Percentiles rank a stretch among this genome's conserved stretches.
Conservation (phyloP, 2,113 vertebrate genomes). For the Tor tambroides region DNA sequence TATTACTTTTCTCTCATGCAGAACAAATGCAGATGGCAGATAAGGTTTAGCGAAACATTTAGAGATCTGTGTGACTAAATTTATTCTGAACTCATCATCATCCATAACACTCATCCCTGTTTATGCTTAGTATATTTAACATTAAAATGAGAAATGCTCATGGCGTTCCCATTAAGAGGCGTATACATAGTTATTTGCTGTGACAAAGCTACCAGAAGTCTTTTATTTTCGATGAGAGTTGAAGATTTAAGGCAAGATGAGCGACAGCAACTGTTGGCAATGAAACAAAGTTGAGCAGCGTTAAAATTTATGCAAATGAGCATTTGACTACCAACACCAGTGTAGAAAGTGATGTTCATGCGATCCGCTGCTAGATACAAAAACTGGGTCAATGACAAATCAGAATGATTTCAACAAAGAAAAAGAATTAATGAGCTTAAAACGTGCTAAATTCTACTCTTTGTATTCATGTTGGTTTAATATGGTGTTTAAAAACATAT, state of each 20-base stretch:
- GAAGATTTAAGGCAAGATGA: background rate
- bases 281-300: background rate
- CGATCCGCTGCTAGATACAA: background rate
- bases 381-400: background rate
- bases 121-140: constrained; percentile 7
- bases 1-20: constrained; percentile 11
- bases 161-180: background rate
- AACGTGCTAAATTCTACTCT: background rate
- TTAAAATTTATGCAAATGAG: background rate
- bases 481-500: background rate
- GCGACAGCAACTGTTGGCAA: background rate
- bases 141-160: background rate
- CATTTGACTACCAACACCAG: background rate
- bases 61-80: background rate
- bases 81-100: constrained; percentile 8
- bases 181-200: background rate
- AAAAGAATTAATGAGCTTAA: background rate
- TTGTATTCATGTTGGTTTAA: background rate
- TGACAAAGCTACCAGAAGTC: background rate
- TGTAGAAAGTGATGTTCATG: background rate
- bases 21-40: constrained; percentile 15
- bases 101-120: background rate
- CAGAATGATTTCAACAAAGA: background rate
- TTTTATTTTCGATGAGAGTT: background rate
- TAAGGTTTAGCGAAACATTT: background rate